A percentile compares a stretch with the other conserved stretches of the same genome.
phyloP scores from a whole-genome alignment of 2,888 invertebrate species.

The Cerastoderma edule region DNA sequence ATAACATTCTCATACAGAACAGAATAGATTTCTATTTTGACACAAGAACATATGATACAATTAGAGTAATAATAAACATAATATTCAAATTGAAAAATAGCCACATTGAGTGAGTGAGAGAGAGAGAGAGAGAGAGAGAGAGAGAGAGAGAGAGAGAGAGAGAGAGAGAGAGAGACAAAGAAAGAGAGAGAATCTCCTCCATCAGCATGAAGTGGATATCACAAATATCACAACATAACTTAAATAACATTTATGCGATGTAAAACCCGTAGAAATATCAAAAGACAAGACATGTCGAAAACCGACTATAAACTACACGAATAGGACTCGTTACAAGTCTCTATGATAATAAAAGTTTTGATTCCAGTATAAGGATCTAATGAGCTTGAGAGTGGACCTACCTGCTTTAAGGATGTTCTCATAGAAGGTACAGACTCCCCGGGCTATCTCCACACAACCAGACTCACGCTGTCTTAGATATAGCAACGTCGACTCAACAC shows the following conservation, averaged over 20 bases:
- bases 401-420: conserved; percentile 48
- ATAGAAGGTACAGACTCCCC: conserved; percentile 48
- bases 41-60: not conserved
- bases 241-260: no score
- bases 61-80: no score
- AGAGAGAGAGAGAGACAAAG: conserved; percentile 16
- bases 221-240: not conserved
- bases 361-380: not conserved
- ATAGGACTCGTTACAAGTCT: not conserved
- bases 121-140: not conserved
- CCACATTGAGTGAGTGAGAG: not conserved
- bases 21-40: not conserved
- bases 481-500: conserved; percentile 40
- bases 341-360: not conserved
- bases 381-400: no score
- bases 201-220: no score
- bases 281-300: no score
- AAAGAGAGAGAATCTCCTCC: not conserved
- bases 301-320: not conserved
- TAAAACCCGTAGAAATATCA: no score
- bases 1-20: not conserved
- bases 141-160: conserved; percentile 3
- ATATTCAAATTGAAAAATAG: not conserved
- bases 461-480: conserved; percentile 37
- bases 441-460: conserved; percentile 32